These are phyloP conservation scores for Seira ritae DNA, from an alignment of 2,888 invertebrate genomes.

Conservation along the genomic window DNA sequence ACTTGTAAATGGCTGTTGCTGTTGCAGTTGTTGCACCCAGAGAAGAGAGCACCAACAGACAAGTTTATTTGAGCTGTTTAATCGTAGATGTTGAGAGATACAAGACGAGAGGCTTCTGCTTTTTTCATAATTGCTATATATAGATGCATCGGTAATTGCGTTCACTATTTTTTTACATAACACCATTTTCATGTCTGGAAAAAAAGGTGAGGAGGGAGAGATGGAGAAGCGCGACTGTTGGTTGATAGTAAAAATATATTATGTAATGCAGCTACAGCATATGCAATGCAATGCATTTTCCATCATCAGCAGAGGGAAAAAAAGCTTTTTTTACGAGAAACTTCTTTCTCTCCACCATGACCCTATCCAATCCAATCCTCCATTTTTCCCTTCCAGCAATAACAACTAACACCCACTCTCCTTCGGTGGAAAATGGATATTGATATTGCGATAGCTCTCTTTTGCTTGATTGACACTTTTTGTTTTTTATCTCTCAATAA, in stretches of 20 bases:
- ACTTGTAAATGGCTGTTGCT: not conserved
- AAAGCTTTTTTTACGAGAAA: not conserved
- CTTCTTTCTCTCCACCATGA: slow-evolving; percentile 1
- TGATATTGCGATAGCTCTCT: slow-evolving; percentile 9
- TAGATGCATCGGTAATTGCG: slow-evolving; percentile 8
- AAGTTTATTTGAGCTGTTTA: not conserved
- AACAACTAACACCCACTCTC: not conserved
- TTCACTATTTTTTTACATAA: slow-evolving; percentile 12
- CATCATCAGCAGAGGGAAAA: not conserved
- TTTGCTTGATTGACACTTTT: not conserved
- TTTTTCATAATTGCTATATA: slow-evolving; percentile 5
- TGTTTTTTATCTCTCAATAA: slow-evolving; percentile 13
- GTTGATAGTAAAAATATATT: not conserved
- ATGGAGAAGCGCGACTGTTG: too few species aligned
- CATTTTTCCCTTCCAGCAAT: not conserved
- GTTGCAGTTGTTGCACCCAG: not conserved
- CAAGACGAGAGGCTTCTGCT: not conserved
- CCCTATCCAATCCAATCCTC: too few species aligned
- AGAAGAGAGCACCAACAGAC: not conserved
- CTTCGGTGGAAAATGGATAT: not conserved
- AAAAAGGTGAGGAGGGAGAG: not conserved
- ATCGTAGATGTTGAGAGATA: not conserved
- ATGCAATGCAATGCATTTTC: not conserved
- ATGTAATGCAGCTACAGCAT: too few species aligned
- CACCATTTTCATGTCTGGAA: slow-evolving; percentile 17